These are phyloP conservation scores for Drosophila azteca DNA, from an alignment of 1,140 invertebrate species.

Conservation along the genomic window DNA sequence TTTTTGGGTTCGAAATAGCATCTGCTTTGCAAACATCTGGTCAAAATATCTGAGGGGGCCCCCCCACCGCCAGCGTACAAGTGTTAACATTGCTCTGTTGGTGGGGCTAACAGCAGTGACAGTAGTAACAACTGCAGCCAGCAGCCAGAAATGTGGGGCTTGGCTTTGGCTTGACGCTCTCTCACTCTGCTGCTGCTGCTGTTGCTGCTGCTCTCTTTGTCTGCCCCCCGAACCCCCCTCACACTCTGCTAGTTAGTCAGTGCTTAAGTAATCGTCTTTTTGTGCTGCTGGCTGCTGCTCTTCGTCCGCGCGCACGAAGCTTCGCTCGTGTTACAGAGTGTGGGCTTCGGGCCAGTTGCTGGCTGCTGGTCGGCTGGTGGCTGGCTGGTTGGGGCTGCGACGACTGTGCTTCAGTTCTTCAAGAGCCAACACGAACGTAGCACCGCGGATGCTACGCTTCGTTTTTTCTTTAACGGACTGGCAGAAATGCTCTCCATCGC, in stretches of 20 bases:
- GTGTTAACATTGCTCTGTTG: constrained; percentile 38
- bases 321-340: constrained; percentile 51
- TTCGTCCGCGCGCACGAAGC: constrained; percentile 53
- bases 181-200: background rate
- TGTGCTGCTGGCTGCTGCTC: constrained; percentile 25
- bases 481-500: constrained; percentile 13
- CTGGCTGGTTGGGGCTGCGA: constrained; percentile 28
- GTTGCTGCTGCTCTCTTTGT: constrained; percentile 7
- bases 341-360: constrained; percentile 41
- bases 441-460: constrained; percentile 76
- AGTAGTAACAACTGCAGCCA: constrained; percentile 19
- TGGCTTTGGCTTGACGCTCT: constrained; percentile 43
- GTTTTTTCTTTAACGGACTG: constrained; percentile 44
- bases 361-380: constrained; percentile 29
- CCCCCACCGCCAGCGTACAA: background rate
- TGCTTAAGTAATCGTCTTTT: constrained; percentile 56
- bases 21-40: too few species aligned
- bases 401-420: constrained; percentile 68
- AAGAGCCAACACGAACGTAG: constrained; percentile 63
- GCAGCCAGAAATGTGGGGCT: constrained; percentile 43
- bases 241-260: constrained; percentile 50
- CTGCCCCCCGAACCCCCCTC: background rate
- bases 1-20: too few species aligned
- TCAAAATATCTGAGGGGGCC: too few species aligned
- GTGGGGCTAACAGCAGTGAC: constrained; percentile 29